Conservation (phyloP, 2,113 vertebrate genomes). For the Fukomys damarensis region DNA sequence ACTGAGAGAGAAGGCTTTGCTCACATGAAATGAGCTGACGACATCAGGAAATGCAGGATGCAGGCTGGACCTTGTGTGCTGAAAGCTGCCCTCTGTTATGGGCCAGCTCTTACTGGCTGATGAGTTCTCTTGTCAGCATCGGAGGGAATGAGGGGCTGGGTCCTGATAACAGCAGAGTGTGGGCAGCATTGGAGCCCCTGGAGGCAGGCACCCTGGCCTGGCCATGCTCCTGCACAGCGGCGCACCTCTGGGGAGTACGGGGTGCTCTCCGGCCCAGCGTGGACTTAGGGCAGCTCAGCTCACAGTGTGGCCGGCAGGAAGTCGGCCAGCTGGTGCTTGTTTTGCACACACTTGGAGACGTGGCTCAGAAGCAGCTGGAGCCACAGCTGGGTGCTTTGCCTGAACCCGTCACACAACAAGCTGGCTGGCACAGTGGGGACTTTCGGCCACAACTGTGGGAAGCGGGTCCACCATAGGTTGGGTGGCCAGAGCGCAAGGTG, state of each 20-base stretch:
- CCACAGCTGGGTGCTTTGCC: not conserved
- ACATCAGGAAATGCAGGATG: not conserved
- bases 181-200: not conserved
- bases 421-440: slow-evolving; percentile 48
- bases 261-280: accelerated
- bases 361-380: not conserved
- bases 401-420: slow-evolving; percentile 76
- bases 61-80: not conserved
- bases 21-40: slow-evolving; percentile 28
- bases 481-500: not conserved
- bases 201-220: not conserved
- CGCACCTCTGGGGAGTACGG: not conserved
- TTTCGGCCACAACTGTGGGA: not conserved
- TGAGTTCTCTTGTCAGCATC: not conserved
- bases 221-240: not conserved
- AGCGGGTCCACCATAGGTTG: not conserved
- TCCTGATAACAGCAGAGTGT: not conserved
- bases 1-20: not conserved
- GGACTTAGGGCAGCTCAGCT: not conserved
- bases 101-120: not conserved
- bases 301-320: not conserved
- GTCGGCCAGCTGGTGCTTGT: not conserved
- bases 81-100: not conserved
- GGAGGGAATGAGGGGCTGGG: not conserved
- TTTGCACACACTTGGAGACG: not conserved